These are phyloP conservation scores for Tupiocoris notatus DNA, from an alignment of 2,888 invertebrate genomes.

Conservation along the genomic window DNA sequence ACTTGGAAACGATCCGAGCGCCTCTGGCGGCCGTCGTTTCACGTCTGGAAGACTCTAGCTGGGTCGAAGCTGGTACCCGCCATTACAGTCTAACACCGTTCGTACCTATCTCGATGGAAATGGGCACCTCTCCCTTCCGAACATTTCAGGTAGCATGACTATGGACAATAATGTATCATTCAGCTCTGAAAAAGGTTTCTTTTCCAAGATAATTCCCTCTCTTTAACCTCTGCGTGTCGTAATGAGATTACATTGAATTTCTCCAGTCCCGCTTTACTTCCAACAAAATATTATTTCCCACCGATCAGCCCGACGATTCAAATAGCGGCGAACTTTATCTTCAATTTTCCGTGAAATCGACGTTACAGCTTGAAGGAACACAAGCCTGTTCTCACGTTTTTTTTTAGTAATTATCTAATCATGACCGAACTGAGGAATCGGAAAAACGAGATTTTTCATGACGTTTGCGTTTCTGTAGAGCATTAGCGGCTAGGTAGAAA, in stretches of 20 bases:
- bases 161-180: slow-evolving; percentile 33
- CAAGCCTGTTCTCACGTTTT: too few species aligned
- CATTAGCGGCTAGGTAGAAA: too few species aligned
- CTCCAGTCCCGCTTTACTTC: neutral
- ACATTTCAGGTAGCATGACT: slow-evolving; percentile 33
- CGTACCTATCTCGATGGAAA: neutral
- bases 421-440: too few species aligned
- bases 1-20: slow-evolving; percentile 1
- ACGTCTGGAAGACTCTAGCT: too few species aligned
- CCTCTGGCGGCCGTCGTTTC: neutral
- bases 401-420: too few species aligned
- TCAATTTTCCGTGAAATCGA: slow-evolving; percentile 19
- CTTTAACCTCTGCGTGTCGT: slow-evolving; percentile 30
- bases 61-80: neutral
- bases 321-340: neutral
- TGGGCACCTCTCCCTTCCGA: neutral
- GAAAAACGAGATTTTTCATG: too few species aligned
- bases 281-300: slow-evolving; percentile 14
- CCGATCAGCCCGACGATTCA: neutral
- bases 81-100: neutral
- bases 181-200: neutral
- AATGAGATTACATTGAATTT: slow-evolving; percentile 36
- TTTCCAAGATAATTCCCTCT: slow-evolving; percentile 10
- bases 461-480: too few species aligned
- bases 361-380: too few species aligned